Evolutionary conservation across 2,113 vertebrate species (phyloP).

Genomic region (Rissa tridactyla): DNA sequence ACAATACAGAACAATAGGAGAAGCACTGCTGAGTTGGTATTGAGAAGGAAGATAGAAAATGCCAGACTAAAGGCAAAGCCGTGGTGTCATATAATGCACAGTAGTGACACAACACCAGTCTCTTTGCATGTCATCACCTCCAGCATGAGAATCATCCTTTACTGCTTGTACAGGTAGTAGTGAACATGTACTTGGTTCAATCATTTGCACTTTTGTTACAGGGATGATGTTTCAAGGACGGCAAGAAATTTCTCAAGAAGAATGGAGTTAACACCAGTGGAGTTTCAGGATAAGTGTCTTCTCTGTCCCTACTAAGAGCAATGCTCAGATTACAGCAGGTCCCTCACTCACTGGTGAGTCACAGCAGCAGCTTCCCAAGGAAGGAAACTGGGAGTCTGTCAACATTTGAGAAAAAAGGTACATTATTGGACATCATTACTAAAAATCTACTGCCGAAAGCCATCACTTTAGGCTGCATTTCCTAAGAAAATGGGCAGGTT

Average conservation of each 20-base stretch:
- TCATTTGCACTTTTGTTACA: neutral
- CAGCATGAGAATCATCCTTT: neutral
- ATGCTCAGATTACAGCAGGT: neutral
- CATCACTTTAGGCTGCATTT: conserved; percentile 47
- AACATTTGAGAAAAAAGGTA: neutral
- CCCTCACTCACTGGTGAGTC: neutral
- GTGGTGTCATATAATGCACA: neutral
- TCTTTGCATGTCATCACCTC: neutral
- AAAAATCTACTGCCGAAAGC: neutral
- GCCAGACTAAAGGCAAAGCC: neutral
- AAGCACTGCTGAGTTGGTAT: neutral
- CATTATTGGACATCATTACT: neutral
- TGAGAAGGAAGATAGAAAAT: neutral
- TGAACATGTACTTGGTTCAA: neutral
- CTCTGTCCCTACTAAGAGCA: neutral
- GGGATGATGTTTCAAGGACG: neutral
- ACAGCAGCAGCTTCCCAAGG: neutral
- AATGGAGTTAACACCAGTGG: neutral
- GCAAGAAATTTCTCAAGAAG: neutral
- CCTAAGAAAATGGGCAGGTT: neutral
- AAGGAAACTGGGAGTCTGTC: neutral
- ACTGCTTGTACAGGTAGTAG: neutral
- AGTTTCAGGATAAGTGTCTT: neutral
- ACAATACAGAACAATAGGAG: neutral
- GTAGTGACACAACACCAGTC: neutral